Evolutionary conservation across 2,113 vertebrate genomes (phyloP).

Genomic region (Pedionomus torquatus): DNA sequence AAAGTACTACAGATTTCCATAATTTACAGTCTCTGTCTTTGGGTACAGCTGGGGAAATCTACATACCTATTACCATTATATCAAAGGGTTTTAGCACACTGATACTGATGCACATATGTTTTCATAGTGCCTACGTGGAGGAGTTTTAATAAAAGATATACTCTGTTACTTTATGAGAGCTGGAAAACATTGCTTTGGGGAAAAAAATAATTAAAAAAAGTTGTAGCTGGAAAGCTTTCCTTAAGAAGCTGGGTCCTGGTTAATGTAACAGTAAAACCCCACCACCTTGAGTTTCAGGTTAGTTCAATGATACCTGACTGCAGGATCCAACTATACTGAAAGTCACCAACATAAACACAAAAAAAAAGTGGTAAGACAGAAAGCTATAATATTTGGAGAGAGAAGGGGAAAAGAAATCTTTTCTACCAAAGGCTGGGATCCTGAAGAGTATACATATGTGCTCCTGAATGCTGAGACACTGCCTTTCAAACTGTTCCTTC

Average conservation of each 20-base stretch:
- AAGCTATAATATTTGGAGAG: background rate
- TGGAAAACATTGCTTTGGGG: background rate
- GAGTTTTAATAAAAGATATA: background rate
- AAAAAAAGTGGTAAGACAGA: background rate
- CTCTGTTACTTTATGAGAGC: background rate
- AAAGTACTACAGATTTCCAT: background rate
- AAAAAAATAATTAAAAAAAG: too few relatives aligned
- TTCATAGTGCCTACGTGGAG: background rate
- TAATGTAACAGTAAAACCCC: background rate
- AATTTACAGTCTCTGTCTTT: background rate
- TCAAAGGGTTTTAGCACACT: background rate
- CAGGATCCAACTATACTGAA: background rate
- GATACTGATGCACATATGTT: background rate
- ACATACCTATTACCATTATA: background rate
- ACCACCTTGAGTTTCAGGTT: background rate
- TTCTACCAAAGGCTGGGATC: background rate
- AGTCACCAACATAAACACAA: background rate
- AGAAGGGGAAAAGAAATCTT: background rate
- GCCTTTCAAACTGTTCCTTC: background rate
- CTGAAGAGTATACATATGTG: background rate
- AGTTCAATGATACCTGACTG: background rate
- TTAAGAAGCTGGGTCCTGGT: background rate
- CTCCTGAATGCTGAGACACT: background rate
- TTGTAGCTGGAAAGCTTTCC: background rate
- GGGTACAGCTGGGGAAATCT: background rate